phyloP scores from a whole-genome alignment of 2,888 invertebrate genomes.

The Trichopoda pennipes region DNA sequence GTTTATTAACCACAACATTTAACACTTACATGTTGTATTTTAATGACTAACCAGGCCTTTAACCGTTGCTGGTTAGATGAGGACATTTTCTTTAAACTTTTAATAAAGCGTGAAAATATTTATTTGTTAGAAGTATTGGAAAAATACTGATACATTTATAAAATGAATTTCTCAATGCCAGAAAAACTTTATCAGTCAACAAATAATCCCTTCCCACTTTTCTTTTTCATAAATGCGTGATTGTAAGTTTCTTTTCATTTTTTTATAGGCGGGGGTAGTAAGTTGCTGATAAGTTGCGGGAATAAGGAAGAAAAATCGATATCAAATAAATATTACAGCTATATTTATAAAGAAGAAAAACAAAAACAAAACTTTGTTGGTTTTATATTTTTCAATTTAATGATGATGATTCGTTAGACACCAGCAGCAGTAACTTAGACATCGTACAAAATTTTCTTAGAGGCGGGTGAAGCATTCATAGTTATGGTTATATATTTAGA shows the following conservation, averaged over 20 bases:
- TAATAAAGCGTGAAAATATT: conserved; percentile 68
- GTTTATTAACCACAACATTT: conserved; percentile 67
- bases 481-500: conserved; percentile 56
- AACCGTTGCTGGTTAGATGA: conserved; percentile 45
- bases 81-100: conserved; percentile 47
- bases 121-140: conserved; percentile 53
- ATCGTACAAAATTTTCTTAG: conserved; percentile 10
- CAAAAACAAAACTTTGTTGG: conserved; percentile 20
- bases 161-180: conserved; percentile 25
- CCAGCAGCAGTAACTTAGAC: conserved; percentile 42
- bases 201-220: not conserved
- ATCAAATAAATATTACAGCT: conserved; percentile 63
- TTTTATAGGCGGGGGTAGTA: not conserved
- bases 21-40: conserved; percentile 52
- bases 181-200: conserved; percentile 34
- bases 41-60: conserved; percentile 64
- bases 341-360: conserved; percentile 42
- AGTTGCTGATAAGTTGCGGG: not conserved
- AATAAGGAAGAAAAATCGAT: conserved; percentile 53
- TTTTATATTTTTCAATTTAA: conserved; percentile 44
- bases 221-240: conserved; percentile 1
- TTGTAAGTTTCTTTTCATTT: not conserved
- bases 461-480: not conserved
- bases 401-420: conserved; percentile 47
- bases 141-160: conserved; percentile 14